Percentiles rank a stretch among this genome's conserved stretches.
These are phyloP conservation scores for Seira musarum DNA, from an alignment of 2,888 invertebrate species.

Conservation along the genomic window DNA sequence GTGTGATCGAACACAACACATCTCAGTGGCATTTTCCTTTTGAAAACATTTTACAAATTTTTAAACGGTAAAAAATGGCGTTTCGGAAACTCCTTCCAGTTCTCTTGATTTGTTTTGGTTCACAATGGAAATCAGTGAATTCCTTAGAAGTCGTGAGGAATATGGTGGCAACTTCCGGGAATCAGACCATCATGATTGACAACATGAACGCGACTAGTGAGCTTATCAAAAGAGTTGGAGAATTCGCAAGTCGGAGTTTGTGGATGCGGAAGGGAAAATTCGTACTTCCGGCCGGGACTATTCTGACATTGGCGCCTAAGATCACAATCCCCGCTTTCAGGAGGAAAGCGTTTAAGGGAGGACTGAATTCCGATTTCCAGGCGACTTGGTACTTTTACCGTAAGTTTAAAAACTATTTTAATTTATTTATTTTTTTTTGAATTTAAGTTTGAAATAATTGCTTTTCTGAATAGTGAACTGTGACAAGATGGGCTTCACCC, in stretches of 20 bases:
- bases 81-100: too few species aligned
- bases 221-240: constrained; percentile 40
- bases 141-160: not conserved
- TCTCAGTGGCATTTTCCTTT: too few species aligned
- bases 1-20: too few species aligned
- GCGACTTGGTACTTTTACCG: constrained; percentile 63
- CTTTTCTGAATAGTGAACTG: constrained; percentile 60
- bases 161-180: not conserved
- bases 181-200: too few species aligned
- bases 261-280: constrained; percentile 62
- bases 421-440: not conserved
- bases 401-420: constrained; percentile 34
- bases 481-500: constrained; percentile 66
- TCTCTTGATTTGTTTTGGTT: too few species aligned
- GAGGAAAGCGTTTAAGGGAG: constrained; percentile 47
- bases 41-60: too few species aligned
- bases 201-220: constrained; percentile 29
- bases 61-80: too few species aligned
- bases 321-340: constrained; percentile 57
- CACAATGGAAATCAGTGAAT: too few species aligned
- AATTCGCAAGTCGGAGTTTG: constrained; percentile 44
- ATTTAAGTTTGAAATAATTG: not conserved
- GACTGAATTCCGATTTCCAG: constrained; percentile 64
- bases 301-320: constrained; percentile 55
- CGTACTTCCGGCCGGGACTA: constrained; percentile 63